These are phyloP conservation scores for Anastrepha ludens DNA, from an alignment of 1,140 invertebrate genomes.

Conservation along the genomic window DNA sequence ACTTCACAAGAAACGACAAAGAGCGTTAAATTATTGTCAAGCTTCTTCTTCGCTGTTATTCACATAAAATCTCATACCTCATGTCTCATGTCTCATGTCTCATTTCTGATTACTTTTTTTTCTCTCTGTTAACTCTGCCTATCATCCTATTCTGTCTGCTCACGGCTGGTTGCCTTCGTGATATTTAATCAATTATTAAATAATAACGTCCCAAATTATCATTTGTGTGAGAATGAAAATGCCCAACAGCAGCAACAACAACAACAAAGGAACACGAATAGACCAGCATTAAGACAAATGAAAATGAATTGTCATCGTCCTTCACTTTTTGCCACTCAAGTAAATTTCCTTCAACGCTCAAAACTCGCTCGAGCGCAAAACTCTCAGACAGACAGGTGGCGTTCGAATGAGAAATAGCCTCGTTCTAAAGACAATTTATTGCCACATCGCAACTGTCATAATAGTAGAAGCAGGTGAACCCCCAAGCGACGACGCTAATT, in stretches of 20 bases:
- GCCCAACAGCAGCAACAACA: background rate
- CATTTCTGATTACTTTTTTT: too few species aligned
- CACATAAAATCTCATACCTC: too few species aligned
- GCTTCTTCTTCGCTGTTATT: background rate
- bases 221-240: constrained; percentile 7
- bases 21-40: background rate
- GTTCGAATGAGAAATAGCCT: background rate
- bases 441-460: background rate
- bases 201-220: constrained; percentile 28
- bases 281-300: constrained; percentile 9
- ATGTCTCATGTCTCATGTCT: too few species aligned
- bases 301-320: background rate
- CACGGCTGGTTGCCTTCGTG: background rate
- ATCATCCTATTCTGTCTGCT: background rate
- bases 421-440: background rate
- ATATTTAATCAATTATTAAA: constrained; percentile 27
- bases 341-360: background rate
- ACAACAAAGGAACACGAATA: background rate
- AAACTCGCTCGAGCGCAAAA: background rate
- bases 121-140: background rate
- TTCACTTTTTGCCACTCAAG: background rate
- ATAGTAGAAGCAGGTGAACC: background rate
- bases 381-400: background rate
- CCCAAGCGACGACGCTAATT: background rate
- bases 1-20: too few species aligned